Base-by-base conservation (phyloP, 2,113 vertebrate species). In the Nibea coibor region DNA sequence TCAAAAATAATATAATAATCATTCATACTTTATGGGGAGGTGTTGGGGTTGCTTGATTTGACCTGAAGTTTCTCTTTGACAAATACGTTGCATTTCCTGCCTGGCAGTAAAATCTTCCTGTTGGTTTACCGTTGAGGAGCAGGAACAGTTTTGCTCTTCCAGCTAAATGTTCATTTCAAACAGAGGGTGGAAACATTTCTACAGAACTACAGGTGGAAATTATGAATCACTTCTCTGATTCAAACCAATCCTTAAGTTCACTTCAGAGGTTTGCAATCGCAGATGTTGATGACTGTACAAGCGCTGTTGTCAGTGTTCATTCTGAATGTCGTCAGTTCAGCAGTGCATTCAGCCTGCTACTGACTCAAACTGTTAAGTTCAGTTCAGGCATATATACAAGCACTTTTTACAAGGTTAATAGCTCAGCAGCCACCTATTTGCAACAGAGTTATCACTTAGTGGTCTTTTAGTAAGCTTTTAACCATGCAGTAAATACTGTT, bases 141-240 rank as follows among this genome's bases (percentile, higher is more conserved):
- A 78, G 28, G 57, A 74, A 50, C 45, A 45, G 64, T 47, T 56
- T 58, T 58, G 26, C 31, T 58, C 14, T 26, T 31, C 57, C 5
- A 19, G 57, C 15, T 35, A 10, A 58, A 3, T 31, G 28, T 19
- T 59, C 1, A 1, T 26, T 17, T 59, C 56, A 28, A 6, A 31
- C 28, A 61, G 20, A 39, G 16, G 17, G 31, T 6, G 7, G 31
- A 20, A 4, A 14, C 59, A n/a, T 35, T 12, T 3, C 8, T 8
- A 31, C 3, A 7, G 26, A 28, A 8, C 28, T 16, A 58, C 5
- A 28, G 14, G 56, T 28, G 22, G 24, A 59, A 59, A 35, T 11
- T 35, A 20, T 45, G 1, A 26, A 28, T 20, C 45, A 50, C 3
- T 65, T 65, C 24, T 5, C 57, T 17, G 16, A 58, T 17, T 17